Evolutionary conservation across 1,140 invertebrate species (phyloP).

Genomic region (Aricia agestis): DNA sequence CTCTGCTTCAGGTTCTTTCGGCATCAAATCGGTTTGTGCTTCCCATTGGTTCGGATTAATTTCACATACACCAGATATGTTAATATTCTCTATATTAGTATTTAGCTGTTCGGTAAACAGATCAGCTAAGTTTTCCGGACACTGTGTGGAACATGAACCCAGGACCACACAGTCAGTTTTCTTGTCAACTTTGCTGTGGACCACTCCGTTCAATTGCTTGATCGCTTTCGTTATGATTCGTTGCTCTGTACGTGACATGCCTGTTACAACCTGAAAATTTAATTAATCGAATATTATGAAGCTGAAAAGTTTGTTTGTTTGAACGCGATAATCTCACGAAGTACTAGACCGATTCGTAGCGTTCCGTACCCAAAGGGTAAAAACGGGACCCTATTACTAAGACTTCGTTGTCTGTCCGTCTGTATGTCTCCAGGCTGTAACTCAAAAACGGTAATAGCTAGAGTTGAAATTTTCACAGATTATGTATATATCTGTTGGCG

Average conservation of each 20-base stretch:
- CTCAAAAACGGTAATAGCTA: too few relatives aligned
- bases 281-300: too few relatives aligned
- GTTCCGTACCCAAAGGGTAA: too few relatives aligned
- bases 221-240: conserved; percentile 32
- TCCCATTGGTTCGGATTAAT: not conserved
- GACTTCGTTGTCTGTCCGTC: too few relatives aligned
- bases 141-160: conserved; percentile 34
- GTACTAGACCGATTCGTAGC: too few relatives aligned
- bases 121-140: not conserved
- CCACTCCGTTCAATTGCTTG: conserved; percentile 34
- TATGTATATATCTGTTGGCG: too few relatives aligned
- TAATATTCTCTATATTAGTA: conserved; percentile 20
- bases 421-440: too few relatives aligned
- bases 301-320: too few relatives aligned
- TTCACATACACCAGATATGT: not conserved
- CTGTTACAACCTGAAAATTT: conserved; percentile 51
- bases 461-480: too few relatives aligned
- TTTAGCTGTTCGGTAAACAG: conserved; percentile 12
- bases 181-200: conserved; percentile 43
- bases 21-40: not conserved
- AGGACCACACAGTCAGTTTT: conserved; percentile 54
- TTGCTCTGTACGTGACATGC: conserved; percentile 46
- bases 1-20: not conserved
- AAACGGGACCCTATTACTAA: too few relatives aligned
- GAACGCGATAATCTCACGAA: too few relatives aligned